Conservation (phyloP, 2,113 vertebrate species). For the Neogobius melanostomus region DNA sequence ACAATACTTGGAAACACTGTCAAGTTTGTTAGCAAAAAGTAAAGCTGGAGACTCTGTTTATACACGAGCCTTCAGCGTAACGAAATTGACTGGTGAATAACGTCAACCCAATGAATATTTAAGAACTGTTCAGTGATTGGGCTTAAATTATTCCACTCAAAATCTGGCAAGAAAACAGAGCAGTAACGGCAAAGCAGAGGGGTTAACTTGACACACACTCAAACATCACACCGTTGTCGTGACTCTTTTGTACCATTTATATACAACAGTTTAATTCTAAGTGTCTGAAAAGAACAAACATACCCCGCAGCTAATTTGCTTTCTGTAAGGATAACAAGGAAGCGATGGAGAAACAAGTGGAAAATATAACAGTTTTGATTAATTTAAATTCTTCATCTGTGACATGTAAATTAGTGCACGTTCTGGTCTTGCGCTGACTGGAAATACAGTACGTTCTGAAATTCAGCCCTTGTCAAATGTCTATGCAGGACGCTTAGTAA, state of each 20-base stretch:
- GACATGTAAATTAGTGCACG: too few relatives aligned
- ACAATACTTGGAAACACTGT: too few relatives aligned
- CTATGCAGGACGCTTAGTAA: background rate
- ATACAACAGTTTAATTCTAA: background rate
- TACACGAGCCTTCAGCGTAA: background rate
- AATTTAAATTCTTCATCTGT: too few relatives aligned
- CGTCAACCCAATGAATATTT: background rate
- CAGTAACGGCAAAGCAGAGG: background rate
- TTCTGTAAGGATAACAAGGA: too few relatives aligned
- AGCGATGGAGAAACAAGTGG: too few relatives aligned
- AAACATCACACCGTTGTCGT: background rate
- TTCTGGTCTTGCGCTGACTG: too few relatives aligned
- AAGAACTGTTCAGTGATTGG: background rate
- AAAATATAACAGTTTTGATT: too few relatives aligned
- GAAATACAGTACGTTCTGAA: background rate
- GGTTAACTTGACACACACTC: background rate
- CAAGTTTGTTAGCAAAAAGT: background rate
- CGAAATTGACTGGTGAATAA: background rate
- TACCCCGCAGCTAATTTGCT: background rate
- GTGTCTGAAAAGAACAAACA: background rate
- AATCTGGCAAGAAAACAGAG: too few relatives aligned
- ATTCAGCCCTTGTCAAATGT: background rate
- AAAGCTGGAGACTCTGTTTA: background rate
- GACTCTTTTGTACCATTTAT: background rate
- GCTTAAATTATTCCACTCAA: background rate